Conservation (phyloP, 2,888 invertebrate species). For the Drosophila kanekoi region DNA sequence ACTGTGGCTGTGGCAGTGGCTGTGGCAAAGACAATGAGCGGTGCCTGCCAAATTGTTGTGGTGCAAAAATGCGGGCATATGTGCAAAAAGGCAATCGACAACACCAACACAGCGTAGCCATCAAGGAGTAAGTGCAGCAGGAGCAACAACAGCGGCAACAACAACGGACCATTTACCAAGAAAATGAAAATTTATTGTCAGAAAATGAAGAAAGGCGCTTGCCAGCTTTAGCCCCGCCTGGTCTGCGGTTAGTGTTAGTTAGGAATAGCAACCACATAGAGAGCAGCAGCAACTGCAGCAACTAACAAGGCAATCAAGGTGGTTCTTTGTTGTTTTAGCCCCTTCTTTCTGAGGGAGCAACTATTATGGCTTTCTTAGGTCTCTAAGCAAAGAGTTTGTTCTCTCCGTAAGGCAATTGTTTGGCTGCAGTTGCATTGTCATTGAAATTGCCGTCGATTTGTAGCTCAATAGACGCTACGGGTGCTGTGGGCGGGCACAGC, state of each 20-base stretch:
- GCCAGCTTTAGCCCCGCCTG: conserved; percentile 36
- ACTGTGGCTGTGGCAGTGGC: conserved; percentile 34
- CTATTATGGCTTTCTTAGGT: conserved; percentile 47
- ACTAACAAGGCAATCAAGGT: conserved; percentile 73
- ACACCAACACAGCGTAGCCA: conserved; percentile 59
- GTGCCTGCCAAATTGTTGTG: conserved; percentile 76
- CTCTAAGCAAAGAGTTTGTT: conserved; percentile 41
- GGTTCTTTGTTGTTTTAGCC: conserved; percentile 58
- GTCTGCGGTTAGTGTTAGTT: conserved; percentile 59
- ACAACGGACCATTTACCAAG: conserved; percentile 75
- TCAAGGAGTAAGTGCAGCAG: conserved; percentile 63
- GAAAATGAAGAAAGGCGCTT: conserved; percentile 77
- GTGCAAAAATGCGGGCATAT: conserved; percentile 80
- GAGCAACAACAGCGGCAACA: conserved; percentile 30
- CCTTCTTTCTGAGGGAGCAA: conserved; percentile 39
- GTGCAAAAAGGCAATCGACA: conserved; percentile 83
- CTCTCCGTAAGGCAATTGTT: conserved; percentile 35
- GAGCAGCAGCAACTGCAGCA: conserved; percentile 17
- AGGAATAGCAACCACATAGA: conserved; percentile 20
- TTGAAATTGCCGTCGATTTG: conserved; percentile 64
- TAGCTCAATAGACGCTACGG: conserved; percentile 60
- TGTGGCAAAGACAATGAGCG: conserved; percentile 72
- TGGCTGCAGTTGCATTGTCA: conserved; percentile 61
- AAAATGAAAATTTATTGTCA: conserved; percentile 83
- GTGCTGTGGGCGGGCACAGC: not conserved